These are phyloP conservation scores for Chalcis sispes DNA, from an alignment of 2,888 invertebrate species.

Conservation along the genomic window DNA sequence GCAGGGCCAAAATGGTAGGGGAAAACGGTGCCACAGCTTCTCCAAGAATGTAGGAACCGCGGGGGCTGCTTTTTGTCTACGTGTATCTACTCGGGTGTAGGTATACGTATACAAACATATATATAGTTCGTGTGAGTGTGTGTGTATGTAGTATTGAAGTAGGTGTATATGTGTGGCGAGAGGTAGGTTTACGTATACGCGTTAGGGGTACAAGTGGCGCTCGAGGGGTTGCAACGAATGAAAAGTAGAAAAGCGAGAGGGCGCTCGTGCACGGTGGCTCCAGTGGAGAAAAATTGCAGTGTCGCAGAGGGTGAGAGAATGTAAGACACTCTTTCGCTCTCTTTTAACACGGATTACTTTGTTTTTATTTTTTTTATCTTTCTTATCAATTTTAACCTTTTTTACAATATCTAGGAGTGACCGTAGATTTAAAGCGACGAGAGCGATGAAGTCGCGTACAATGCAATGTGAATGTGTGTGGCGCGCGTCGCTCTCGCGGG, in stretches of 20 bases:
- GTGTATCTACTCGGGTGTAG: too few relatives aligned
- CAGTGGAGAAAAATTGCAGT: slow-evolving; percentile 12
- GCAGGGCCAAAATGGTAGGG: too few relatives aligned
- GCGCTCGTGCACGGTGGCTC: slow-evolving; percentile 35
- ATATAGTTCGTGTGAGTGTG: neutral
- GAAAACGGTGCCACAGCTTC: neutral
- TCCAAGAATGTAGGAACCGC: neutral
- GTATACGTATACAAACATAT: too few relatives aligned
- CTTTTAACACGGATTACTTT: neutral
- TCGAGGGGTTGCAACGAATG: slow-evolving; percentile 32
- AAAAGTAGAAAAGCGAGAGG: slow-evolving; percentile 24
- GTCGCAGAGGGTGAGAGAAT: neutral
- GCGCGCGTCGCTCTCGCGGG: too few relatives aligned
- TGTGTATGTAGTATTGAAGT: neutral
- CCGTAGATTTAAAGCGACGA: too few relatives aligned
- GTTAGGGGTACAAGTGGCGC: neutral
- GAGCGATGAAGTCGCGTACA: too few relatives aligned
- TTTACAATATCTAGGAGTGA: too few relatives aligned
- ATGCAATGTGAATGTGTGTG: too few relatives aligned
- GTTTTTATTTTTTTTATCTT: too few relatives aligned
- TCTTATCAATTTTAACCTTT: too few relatives aligned
- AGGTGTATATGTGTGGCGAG: slow-evolving; percentile 7
- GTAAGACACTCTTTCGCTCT: too few relatives aligned
- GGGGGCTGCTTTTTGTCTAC: neutral
- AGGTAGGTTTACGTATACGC: neutral